Base-by-base conservation (phyloP, 2,113 vertebrate genomes). In the Microtus richardsoni region DNA sequence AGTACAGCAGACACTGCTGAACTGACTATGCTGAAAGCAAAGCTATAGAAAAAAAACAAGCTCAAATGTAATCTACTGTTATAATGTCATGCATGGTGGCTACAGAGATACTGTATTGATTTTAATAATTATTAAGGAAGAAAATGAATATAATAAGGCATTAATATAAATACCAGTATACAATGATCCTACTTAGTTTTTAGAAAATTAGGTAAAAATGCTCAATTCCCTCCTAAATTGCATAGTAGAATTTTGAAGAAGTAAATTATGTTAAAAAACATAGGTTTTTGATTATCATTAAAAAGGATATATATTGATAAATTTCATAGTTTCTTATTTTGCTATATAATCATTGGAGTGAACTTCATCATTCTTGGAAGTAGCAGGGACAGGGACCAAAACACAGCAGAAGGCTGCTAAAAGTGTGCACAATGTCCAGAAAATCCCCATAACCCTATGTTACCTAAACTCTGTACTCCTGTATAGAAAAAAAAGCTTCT, bases 1-100 rank as follows among this genome's bases (percentile, higher is more conserved):
- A 52, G 77, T 75, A 91, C 10, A 70, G 83, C 77, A 86, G 41
- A 33, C 17, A 88, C 24, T 79, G 73, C 4, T 78, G 41, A 88
- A 70, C 91, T 92, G 62, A 86, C 47, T 74, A 7, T 66, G 36
- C 66, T 30, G 88, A 88, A 26, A 17, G n/a, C 58, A 68, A 41
- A 80, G 28, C 88, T 94, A 44, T 86, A 68, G 9, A 5, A 19
- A 94, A 94, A 96, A 96, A 88, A 64, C 28, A 91, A 92, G 88
- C 26, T 71, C 39, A 88, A 89, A 79, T 95, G 79, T 96, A 19
- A 83, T 79, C n/a, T 92, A 30, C 26, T 79, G 21, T 93, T 47
- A n/a, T 95, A 9, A 62, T 54, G 78, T 93, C 33, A 70, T 74
- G 1, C 64, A 44, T 75, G 44, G 58, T 58, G 17, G 28, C 49